A percentile compares a stretch with the other conserved stretches of the same genome.
phyloP scores from a whole-genome alignment of 2,113 vertebrate genomes.

The Abramis brama region DNA sequence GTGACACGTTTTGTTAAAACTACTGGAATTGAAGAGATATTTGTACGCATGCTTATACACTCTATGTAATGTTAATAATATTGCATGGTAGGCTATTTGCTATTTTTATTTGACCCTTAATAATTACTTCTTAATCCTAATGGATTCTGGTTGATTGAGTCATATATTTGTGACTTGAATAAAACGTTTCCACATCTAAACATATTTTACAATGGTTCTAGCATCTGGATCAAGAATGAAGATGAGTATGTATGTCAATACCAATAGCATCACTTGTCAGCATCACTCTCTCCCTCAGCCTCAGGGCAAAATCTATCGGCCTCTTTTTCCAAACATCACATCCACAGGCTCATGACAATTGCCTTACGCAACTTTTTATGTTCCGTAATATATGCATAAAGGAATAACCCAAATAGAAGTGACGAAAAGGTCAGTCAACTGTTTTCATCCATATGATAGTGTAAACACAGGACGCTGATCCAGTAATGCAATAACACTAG shows the following conservation, averaged over 20 bases:
- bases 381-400: not conserved
- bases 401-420: not conserved
- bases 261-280: too few species aligned
- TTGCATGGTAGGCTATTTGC: too few species aligned
- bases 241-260: too few species aligned
- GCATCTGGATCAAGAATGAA: slow-evolving; percentile 5
- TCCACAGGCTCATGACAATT: not conserved
- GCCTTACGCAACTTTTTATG: not conserved
- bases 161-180: not conserved
- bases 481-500: not conserved
- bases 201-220: not conserved
- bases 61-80: too few species aligned
- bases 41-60: too few species aligned
- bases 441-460: not conserved
- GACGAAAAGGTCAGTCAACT: slow-evolving; percentile 1
- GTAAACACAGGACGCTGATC: slow-evolving; percentile 8
- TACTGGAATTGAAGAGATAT: not conserved
- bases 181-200: not conserved
- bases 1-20: not conserved
- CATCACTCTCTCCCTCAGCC: not conserved
- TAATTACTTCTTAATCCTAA: not conserved
- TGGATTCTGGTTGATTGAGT: not conserved
- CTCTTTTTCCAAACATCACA: slow-evolving; percentile 13
- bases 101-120: not conserved
- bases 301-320: slow-evolving; percentile 29